A percentile compares a stretch with the other conserved stretches of the same genome.
phyloP scores from a whole-genome alignment of 2,797 vertebrate genomes.

The Ispidina picta region DNA sequence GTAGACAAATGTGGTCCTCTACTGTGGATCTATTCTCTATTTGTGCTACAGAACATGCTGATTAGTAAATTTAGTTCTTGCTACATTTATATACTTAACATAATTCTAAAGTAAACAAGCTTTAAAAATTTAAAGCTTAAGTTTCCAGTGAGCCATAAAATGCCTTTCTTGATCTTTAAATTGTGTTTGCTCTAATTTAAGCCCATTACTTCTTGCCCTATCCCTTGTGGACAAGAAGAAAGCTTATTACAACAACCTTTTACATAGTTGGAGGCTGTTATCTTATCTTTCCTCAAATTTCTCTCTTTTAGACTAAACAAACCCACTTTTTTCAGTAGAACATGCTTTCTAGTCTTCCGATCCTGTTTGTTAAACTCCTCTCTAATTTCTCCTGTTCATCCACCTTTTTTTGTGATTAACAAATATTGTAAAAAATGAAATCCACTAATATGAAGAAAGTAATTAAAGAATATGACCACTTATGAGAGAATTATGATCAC shows the following conservation, averaged over 20 bases:
- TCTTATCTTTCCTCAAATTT: slow-evolving; percentile 42
- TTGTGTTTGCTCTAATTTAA: background rate
- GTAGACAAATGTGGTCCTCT: background rate
- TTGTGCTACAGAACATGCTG: background rate
- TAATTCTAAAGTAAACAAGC: background rate
- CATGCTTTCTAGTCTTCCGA: background rate
- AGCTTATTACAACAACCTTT: slow-evolving; percentile 23
- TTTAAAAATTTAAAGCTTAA: background rate
- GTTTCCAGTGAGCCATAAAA: background rate
- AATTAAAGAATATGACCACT: background rate
- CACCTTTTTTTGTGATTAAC: background rate
- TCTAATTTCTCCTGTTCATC: background rate
- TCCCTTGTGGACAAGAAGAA: background rate
- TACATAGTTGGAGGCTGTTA: slow-evolving; percentile 40
- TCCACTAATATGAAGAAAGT: background rate
- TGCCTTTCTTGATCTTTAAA: background rate
- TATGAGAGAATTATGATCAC: background rate
- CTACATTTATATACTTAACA: background rate
- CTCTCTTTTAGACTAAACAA: slow-evolving; percentile 64
- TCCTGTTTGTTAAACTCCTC: background rate
- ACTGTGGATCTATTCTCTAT: background rate
- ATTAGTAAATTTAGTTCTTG: background rate
- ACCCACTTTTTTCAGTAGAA: background rate
- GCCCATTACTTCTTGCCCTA: background rate
- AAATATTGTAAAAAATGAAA: background rate